A percentile compares a stretch with the other conserved stretches of the same genome.
Evolutionary conservation across 2,888 invertebrate genomes (phyloP).

Genomic region (Himalopsyche kuldschensis): DNA sequence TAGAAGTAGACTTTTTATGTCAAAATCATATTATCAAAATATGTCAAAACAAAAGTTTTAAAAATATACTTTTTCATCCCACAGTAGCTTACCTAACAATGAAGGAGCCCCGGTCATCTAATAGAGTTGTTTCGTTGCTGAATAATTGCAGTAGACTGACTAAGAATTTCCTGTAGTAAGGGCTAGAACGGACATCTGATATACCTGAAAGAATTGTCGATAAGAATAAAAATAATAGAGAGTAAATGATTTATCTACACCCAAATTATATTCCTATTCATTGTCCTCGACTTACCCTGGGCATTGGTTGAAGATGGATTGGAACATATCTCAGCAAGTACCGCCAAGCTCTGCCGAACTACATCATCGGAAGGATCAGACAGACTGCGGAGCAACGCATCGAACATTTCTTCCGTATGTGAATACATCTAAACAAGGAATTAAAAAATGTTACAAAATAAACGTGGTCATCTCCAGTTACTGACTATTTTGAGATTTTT

Average conservation of each 20-base stretch:
- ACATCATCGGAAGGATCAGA: slow-evolving; percentile 95
- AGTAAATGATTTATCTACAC: background rate
- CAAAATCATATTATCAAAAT: no score
- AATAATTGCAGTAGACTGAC: slow-evolving; percentile 82
- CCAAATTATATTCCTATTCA: background rate
- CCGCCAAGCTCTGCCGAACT: slow-evolving; percentile 89
- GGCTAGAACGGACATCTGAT: slow-evolving; percentile 54
- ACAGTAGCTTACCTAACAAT: slow-evolving; percentile 79
- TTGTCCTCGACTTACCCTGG: slow-evolving; percentile 14
- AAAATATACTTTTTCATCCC: no score
- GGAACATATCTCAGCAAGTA: slow-evolving; percentile 78
- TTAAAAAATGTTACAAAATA: background rate
- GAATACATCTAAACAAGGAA: slow-evolving; percentile 63
- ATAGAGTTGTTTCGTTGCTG: slow-evolving; percentile 77
- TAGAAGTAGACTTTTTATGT: no score
- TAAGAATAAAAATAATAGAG: background rate
- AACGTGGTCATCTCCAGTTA: no score
- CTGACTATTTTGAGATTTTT: no score
- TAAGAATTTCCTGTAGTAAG: slow-evolving; percentile 85
- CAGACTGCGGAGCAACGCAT: slow-evolving; percentile 78
- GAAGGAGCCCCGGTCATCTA: slow-evolving; percentile 92
- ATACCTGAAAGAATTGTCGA: slow-evolving; percentile 31
- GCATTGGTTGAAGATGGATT: slow-evolving; percentile 41
- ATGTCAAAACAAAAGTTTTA: no score
- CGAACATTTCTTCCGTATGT: slow-evolving; percentile 74